Percentiles rank a stretch among this genome's conserved stretches.
These are phyloP conservation scores for Caenorhabditis panamensis DNA, from an alignment of 2,888 invertebrate species.

Conservation along the genomic window DNA sequence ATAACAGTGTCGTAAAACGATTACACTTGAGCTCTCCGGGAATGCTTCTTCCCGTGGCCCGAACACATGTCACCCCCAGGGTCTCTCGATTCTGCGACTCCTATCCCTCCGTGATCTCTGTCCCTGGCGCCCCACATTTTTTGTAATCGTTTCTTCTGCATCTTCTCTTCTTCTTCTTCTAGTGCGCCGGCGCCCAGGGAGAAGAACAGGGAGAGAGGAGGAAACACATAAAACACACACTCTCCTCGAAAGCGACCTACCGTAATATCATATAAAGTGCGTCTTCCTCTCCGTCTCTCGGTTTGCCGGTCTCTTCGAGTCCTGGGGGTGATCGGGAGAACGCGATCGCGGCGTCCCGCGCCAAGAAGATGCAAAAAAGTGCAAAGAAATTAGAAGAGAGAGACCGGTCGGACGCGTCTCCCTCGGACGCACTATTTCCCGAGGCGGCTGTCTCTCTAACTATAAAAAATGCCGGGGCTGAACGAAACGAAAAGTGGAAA, in stretches of 20 bases:
- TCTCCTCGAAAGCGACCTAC: background rate
- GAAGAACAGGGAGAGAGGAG: slow-evolving; percentile 11
- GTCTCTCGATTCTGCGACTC: slow-evolving; percentile 30
- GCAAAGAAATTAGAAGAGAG: slow-evolving; percentile 60
- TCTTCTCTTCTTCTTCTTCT: slow-evolving; percentile 18
- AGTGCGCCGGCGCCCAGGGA: background rate
- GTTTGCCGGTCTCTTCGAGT: background rate
- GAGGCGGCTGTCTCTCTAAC: slow-evolving; percentile 28
- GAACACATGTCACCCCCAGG: slow-evolving; percentile 60
- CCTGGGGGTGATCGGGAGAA: slow-evolving; percentile 37
- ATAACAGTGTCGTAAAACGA: slow-evolving; percentile 20
- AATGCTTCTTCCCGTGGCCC: background rate
- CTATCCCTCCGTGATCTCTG: slow-evolving; percentile 7
- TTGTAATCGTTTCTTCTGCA: slow-evolving; percentile 35
- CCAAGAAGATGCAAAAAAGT: slow-evolving; percentile 41
- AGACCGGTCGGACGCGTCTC: slow-evolving; percentile 36
- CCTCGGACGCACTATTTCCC: slow-evolving; percentile 9
- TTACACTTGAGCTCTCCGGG: slow-evolving; percentile 17
- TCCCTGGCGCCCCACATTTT: slow-evolving; percentile 33
- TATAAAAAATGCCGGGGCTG: slow-evolving; percentile 44
- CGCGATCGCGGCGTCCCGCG: slow-evolving; percentile 23
- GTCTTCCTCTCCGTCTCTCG: slow-evolving; percentile 19
- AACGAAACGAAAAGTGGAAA: slow-evolving; percentile 11
- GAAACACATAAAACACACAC: slow-evolving; percentile 44
- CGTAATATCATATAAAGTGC: slow-evolving; percentile 48